Base-by-base conservation (phyloP, 1,140 invertebrate species). In the Anoplolepis gracilipes region DNA sequence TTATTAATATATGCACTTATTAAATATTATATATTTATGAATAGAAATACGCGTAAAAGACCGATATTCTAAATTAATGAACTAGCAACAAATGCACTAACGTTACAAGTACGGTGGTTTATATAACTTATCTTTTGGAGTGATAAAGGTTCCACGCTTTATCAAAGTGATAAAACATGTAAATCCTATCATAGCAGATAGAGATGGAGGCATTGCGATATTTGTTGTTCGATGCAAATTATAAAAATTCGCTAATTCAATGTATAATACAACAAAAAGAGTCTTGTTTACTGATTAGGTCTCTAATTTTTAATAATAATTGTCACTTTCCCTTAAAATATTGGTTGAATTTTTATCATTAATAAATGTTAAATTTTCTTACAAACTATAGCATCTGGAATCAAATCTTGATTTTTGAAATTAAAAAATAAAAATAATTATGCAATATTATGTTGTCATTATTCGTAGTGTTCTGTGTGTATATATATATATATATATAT, bases 71-170 rank as follows among this genome's bases (percentile, higher is more conserved):
- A 13, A 72, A 25, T 2, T 22, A 28, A 55, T 33, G 5, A 72
- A 33, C 33, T 30, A 33, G n/a, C 28, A 5, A 22, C 8, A 36
- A 13, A 30, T 70, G 10, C 11, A n/a, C 8, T 70, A 70, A 46
- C 11, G 2, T 13, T 11, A 6, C 13, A 11, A 33, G n/a, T 49
- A 10, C 1, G 4, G 0, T 19, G 30, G 11, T 25, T 57, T 73
- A 73, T 73, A 57, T 57, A 73, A 36, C 53, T 73, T 73, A 73
- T 73, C 70, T n/a, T n/a, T n/a, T n/a, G n/a, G 16, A n/a, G 7
- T 25, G 19, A n/a, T 30, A 11, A 42, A 42, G 11, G 11, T 42
- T 42, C 11, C 22, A 1, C 16, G 28, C n/a, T 57, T 73, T 73
- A 73, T 73, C 70, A 57, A 16, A 22, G n/a, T 57, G 70, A 73